Percentiles rank a stretch among this genome's conserved stretches.
Evolutionary conservation across 1,140 invertebrate species (phyloP).

Genomic region (Druon quercuslanigerum): DNA sequence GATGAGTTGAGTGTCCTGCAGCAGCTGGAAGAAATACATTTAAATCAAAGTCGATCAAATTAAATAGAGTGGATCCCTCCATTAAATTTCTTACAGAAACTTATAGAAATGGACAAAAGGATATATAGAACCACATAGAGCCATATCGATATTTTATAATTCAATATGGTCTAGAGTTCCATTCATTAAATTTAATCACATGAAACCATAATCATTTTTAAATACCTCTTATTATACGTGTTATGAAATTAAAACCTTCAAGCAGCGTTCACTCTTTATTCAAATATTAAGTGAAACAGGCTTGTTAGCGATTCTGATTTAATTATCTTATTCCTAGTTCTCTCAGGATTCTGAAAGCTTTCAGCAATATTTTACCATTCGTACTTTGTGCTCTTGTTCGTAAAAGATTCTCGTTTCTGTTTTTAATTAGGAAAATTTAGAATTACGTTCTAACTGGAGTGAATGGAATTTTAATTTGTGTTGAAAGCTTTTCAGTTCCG

Average conservation of each 20-base stretch:
- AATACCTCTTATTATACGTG: background rate
- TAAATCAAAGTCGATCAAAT: background rate
- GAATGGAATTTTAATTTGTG: no score
- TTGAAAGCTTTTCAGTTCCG: no score
- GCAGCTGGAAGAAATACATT: slow-evolving; percentile 74
- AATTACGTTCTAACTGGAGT: background rate
- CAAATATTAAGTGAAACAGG: background rate
- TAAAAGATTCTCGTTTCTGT: slow-evolving; percentile 7
- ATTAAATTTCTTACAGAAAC: no score
- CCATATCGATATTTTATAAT: no score
- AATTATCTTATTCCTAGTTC: slow-evolving; percentile 6
- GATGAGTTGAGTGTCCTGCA: slow-evolving; percentile 90
- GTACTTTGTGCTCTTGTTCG: background rate
- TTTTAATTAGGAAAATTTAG: background rate
- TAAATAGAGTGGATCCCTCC: no score
- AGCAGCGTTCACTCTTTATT: slow-evolving; percentile 1
- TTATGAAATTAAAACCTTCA: background rate
- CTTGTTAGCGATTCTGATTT: slow-evolving; percentile 10
- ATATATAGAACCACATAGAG: no score
- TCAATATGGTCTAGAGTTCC: background rate
- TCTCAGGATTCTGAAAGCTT: background rate
- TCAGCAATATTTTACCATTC: background rate
- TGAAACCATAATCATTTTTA: slow-evolving; percentile 1
- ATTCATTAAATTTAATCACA: background rate
- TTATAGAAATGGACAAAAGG: no score